Percentiles rank a stretch among this genome's conserved stretches.
Evolutionary conservation across 2,888 invertebrate species (phyloP).

Genomic region (Drosophila pegasa): DNA sequence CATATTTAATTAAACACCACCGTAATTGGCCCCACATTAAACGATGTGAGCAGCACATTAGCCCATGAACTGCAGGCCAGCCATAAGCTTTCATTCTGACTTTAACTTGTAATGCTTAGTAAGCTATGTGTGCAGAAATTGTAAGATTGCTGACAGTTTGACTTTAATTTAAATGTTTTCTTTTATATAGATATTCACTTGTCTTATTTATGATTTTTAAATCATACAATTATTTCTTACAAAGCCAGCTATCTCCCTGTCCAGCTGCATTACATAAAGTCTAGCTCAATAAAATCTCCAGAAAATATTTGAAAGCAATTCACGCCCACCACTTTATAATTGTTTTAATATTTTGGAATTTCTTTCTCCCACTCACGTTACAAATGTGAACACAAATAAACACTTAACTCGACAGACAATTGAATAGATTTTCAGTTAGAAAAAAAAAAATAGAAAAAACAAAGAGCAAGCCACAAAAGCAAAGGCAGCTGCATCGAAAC

Average conservation of each 20-base stretch:
- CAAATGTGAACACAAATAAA: conserved; percentile 26
- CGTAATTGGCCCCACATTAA: conserved; percentile 61
- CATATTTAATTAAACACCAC: conserved; percentile 57
- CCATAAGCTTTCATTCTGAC: neutral
- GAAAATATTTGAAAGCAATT: conserved; percentile 3
- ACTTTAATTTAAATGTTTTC: too few species aligned
- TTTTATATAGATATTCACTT: too few species aligned
- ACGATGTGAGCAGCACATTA: conserved; percentile 37
- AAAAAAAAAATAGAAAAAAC: conserved; percentile 34
- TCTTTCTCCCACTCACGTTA: conserved; percentile 8
- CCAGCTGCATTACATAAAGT: neutral
- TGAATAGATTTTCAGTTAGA: conserved; percentile 61
- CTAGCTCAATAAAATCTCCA: neutral
- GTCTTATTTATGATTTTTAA: too few species aligned
- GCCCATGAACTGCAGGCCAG: conserved; percentile 46
- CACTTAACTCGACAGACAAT: conserved; percentile 51
- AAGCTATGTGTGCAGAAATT: neutral
- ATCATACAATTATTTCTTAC: too few species aligned
- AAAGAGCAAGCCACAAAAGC: conserved; percentile 24
- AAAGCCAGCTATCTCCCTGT: neutral
- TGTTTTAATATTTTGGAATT: conserved; percentile 12
- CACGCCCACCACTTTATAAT: conserved; percentile 8
- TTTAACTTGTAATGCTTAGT: neutral
- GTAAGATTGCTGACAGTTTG: neutral
- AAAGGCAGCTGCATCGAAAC: conserved; percentile 66